A percentile compares a stretch with the other conserved stretches of the same genome.
phyloP scores from a whole-genome alignment of 2,113 vertebrate species.

The Anser cygnoides region DNA sequence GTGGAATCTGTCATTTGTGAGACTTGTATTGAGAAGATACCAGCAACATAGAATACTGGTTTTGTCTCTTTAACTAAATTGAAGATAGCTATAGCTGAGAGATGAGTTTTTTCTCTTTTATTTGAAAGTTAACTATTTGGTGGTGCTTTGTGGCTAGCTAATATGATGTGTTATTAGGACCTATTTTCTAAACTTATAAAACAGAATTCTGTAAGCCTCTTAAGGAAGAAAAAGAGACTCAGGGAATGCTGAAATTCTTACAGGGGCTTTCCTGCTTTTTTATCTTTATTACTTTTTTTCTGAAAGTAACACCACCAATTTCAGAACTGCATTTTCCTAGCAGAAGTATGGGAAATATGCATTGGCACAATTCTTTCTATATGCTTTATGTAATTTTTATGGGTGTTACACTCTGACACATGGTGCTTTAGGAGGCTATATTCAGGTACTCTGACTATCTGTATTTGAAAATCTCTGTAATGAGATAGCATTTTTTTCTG shows the following conservation, averaged over 20 bases:
- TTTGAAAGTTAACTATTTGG: neutral
- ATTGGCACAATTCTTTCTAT: neutral
- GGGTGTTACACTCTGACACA: neutral
- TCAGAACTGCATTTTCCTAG: neutral
- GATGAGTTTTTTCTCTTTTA: neutral
- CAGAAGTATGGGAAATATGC: neutral
- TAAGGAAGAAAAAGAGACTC: neutral
- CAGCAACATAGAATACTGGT: rapidly evolving
- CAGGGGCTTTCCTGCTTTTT: neutral
- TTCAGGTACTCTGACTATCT: neutral
- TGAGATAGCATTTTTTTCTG: neutral
- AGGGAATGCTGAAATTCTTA: neutral
- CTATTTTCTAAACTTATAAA: neutral
- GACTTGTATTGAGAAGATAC: neutral
- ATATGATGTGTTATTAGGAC: neutral
- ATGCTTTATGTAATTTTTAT: neutral
- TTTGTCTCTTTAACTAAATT: neutral
- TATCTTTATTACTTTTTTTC: neutral
- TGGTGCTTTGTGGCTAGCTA: constrained; percentile 2
- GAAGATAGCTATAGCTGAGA: neutral
- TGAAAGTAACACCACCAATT: neutral
- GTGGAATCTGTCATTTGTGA: neutral
- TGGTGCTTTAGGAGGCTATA: neutral
- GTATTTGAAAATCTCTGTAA: neutral
- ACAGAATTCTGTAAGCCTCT: neutral